Base-by-base conservation (phyloP, 2,888 invertebrate genomes). In the Branchinecta sandiegonensis region DNA sequence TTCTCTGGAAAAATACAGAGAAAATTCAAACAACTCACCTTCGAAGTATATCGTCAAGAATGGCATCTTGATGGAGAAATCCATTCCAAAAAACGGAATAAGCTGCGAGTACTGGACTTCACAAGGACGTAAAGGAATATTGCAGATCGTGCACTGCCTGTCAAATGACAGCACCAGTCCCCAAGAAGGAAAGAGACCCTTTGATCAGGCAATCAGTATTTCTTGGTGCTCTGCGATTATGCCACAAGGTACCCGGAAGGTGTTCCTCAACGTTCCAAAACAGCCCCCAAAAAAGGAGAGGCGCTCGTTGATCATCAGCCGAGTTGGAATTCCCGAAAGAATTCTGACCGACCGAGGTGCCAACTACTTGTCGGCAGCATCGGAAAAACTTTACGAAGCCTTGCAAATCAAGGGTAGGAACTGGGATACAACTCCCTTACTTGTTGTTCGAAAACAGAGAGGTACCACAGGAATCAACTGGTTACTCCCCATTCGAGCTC, bases 301-400 rank as follows among this genome's bases (percentile, higher is more conserved):
- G 70, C 70, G 0, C 70, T 75, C 47, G 64, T 71, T 10, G 0
- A 67, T 66, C 0, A 74, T 74, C 10, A 48, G 72, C 9, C 70
- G 71, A 9, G 74, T 71, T n/a, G 72, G 72, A 6, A 67, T 72
- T 2, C 72, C 73, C 7, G 47, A 66, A 0, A 64, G 68, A 11
- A 71, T 75, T 10, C 75, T 74, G 2, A 72, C 73, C 0, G 74
- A 73, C 69, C 70, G 69, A 48, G 73, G 71, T n/a, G 3, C 69
- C n/a, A 67, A 74, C 11, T 73, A 72, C 48, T 69, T 70, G 50
- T 70, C 70, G 5, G 37, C 65, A 11, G 48, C 73, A 2, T 73
- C 69, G 56, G 5, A 12, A 17, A 12, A n/a, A 13, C 66, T 74
- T 3, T 23, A 48, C 4, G 47, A 68, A 46, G 37, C 73, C 1